Base-by-base conservation (phyloP, 1,140 invertebrate genomes). In the Cheumatopsyche charites region DNA sequence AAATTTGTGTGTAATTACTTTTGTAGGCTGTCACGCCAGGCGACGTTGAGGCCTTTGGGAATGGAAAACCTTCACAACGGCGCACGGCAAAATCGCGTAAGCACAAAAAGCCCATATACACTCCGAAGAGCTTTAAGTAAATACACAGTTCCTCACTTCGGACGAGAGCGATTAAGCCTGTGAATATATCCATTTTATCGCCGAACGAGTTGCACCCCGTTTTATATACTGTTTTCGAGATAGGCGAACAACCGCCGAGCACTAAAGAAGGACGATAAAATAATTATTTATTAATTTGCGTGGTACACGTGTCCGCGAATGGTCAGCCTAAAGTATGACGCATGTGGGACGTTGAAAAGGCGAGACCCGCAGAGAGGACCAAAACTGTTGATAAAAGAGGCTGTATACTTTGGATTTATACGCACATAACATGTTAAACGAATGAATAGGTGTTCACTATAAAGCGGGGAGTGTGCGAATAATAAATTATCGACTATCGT, bases 1-100 rank as follows among this genome's bases (percentile, higher is more conserved):
- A 73, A 73, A 73, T 70, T 58, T 73, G 72, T 70, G 67, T 70
- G 72, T 73, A 73, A 73, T 73, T 73, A 73, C 72, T 65, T 72
- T 66, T 66, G 70, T 66, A 66, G 49, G 52, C 49, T 72, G 65
- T 66, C 65, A 66, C 70, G 55, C 15, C 13, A 66, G 70, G 70
- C 62, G 45, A 61, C 62, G 70, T 66, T 58, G 70, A 66, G 36
- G 23, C 62, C 70, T 68, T 68, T 68, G 66, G 66, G 66, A 68
- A 68, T 17, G 36, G n/a, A 15, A 62, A 43, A 7, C 41, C 47
- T 6, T 29, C 41, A 62, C 15, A 3, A 61, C n/a, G n/a, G 42
- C 36, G 45, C 15, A 9, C 9, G 5, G 68, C 68, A 26, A 70
- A 68, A 68, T 68, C 21, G 47, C 43, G 43, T 47, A 47, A 15